Evolutionary conservation across 2,113 vertebrate species (phyloP), one percentile per base, ranked within the genome.

Genomic region (Muscicapa adusta): DNA sequence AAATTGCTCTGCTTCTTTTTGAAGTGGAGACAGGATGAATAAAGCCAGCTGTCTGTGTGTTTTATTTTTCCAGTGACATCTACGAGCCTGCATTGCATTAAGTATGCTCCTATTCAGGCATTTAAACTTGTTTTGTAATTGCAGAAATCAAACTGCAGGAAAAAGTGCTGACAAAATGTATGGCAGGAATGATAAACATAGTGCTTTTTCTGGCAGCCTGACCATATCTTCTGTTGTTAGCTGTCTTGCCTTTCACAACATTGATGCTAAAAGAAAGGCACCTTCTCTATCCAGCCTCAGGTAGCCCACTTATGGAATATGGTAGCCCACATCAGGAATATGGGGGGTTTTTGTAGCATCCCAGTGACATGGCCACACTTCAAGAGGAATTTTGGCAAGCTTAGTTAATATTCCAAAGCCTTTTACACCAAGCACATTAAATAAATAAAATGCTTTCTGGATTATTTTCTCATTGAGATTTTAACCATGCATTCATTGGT

Each of bases 81-180:
- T 93, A 94, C 92, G 85, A 94, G 82, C 71, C 88, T 91, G 82
- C 81, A 65, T 36, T 92, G 40, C 89, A 97, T 96, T 96, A 96
- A 89, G 72, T 85, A 58, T 40, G 70, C 90, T 95, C 67, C 85
- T 57, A 89, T 95, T 94, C 91, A 95, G 91, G 62, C 76, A 0
- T 82, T 97, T 82, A 93, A 91, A 24, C 73, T 94, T 93, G 95
- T 88, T 96, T 96, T 93, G 85, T 95, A 97, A 95, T 97, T 96
- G 89, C 89, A 96, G 95, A 85, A 97, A 94, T 94, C 93, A 96
- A 91, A 96, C 88, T 80, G 77, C 63, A 93, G 84, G 91, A 75
- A 93, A 95, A 96, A 91, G 86, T 58, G 92, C 92, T 96, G 93
- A 97, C 93, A 96, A 93, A 95, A 94, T 11, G 53, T 82, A 84